Percentiles rank a stretch among this genome's conserved stretches.
These are phyloP conservation scores for Caenorhabditis sp. DNA, from an alignment of 2,888 invertebrate genomes.

Conservation along the genomic window DNA sequence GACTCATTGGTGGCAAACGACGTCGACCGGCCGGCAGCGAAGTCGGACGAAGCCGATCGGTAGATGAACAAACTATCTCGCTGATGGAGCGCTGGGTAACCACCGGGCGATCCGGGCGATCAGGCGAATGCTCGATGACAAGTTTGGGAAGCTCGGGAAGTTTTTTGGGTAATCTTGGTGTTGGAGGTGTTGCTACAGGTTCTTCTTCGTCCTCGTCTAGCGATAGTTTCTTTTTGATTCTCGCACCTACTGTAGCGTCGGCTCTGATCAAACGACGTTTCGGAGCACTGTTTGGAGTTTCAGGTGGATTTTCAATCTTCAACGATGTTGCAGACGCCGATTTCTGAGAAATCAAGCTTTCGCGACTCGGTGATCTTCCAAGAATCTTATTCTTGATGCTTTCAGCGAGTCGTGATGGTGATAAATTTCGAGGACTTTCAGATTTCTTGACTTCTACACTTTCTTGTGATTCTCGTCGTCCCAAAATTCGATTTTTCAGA, in stretches of 20 bases:
- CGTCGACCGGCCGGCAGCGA: constrained; percentile 4
- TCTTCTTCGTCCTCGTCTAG: neutral
- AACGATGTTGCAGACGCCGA: no score
- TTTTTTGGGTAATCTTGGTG: neutral
- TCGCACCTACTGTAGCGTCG: neutral
- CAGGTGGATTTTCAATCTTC: no score
- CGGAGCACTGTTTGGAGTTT: neutral
- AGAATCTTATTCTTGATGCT: neutral
- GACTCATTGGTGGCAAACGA: constrained; percentile 33
- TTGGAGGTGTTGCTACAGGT: neutral
- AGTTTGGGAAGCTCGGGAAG: neutral
- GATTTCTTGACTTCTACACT: neutral
- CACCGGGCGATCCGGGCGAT: constrained; percentile 11
- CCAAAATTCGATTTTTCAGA: neutral
- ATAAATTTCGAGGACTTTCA: neutral
- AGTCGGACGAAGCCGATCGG: constrained; percentile 5
- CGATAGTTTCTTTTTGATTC: neutral
- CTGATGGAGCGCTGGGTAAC: neutral
- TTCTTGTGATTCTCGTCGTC: neutral
- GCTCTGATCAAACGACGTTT: neutral
- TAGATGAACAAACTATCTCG: neutral
- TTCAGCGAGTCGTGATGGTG: neutral
- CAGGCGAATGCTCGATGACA: neutral
- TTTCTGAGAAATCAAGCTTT: neutral
- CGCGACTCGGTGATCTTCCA: neutral